Percentiles rank a stretch among this genome's conserved stretches.
Conservation (phyloP, 2,113 vertebrate genomes). For the Trichomycterus rosablanca region DNA sequence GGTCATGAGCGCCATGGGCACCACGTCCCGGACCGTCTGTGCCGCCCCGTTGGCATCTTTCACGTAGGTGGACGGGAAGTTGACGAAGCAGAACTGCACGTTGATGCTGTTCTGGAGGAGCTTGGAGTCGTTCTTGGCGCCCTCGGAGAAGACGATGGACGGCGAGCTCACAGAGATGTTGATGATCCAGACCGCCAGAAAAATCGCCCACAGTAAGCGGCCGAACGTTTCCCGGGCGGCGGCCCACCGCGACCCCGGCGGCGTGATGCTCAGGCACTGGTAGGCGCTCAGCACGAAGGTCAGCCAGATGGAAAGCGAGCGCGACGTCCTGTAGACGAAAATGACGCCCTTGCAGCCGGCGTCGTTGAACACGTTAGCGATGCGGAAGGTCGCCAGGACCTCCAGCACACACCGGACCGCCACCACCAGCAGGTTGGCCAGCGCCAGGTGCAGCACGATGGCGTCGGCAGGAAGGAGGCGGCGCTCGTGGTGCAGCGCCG, state of each 20-base stretch:
- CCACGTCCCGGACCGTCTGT: conserved; percentile 63
- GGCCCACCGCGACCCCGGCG: conserved; percentile 60
- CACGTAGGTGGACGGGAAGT: conserved; percentile 55
- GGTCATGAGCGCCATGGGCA: conserved; percentile 67
- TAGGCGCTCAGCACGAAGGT: conserved; percentile 67
- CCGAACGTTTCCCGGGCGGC: conserved; percentile 36
- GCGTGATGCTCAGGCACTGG: conserved; percentile 65
- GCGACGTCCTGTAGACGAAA: conserved; percentile 62
- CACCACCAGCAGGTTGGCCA: conserved; percentile 64
- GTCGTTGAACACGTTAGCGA: conserved; percentile 56
- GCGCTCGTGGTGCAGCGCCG: conserved; percentile 47
- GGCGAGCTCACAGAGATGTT: conserved; percentile 56
- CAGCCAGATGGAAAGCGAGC: conserved; percentile 70
- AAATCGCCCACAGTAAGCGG: conserved; percentile 51
- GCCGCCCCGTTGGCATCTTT: conserved; percentile 54
- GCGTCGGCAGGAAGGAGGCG: conserved; percentile 61
- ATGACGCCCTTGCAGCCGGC: conserved; percentile 62
- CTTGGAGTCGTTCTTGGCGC: conserved; percentile 43
- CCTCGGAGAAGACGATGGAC: conserved; percentile 52
- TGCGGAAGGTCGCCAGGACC: conserved; percentile 57
- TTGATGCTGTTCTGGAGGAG: conserved; percentile 50
- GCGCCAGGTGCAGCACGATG: conserved; percentile 65
- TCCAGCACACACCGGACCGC: conserved; percentile 62
- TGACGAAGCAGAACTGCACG: conserved; percentile 59
- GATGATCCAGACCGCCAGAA: conserved; percentile 61